Conservation (phyloP, 2,888 invertebrate genomes). For the Tiliacea citrago region DNA sequence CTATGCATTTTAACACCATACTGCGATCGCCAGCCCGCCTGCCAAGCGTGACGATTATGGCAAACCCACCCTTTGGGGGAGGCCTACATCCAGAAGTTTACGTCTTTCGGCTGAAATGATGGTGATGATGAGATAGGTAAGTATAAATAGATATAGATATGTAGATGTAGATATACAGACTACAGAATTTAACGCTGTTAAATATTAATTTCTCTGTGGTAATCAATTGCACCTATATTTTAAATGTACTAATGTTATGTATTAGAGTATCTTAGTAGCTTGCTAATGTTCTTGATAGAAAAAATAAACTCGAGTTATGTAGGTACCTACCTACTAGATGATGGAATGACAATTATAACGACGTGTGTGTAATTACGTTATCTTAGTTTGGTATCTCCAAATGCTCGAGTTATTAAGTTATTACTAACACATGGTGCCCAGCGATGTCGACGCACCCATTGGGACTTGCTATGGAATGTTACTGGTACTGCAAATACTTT, state of each 20-base stretch:
- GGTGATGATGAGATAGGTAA: too few species aligned
- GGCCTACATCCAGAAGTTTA: too few species aligned
- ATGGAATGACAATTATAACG: conserved; percentile 5
- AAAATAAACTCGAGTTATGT: background rate
- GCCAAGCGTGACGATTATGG: too few species aligned
- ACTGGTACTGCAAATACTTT: conserved; percentile 5
- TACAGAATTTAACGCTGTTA: background rate
- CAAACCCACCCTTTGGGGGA: too few species aligned
- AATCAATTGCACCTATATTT: background rate
- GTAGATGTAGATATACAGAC: too few species aligned
- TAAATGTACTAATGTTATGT: background rate
- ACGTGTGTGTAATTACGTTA: conserved; percentile 30
- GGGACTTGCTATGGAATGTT: background rate
- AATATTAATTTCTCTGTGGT: background rate
- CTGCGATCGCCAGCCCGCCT: too few species aligned
- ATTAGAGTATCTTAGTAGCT: background rate
- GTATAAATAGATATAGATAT: too few species aligned
- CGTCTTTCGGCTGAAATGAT: too few species aligned
- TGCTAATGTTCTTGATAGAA: conserved; percentile 16
- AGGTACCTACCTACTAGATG: background rate
- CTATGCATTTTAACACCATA: too few species aligned
- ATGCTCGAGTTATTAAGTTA: conserved; percentile 38
- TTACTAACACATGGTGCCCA: conserved; percentile 14
- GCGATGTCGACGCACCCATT: conserved; percentile 2
- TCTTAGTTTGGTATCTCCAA: conserved; percentile 39